Evolutionary conservation across 2,797 vertebrate species (phyloP), one percentile per base, ranked within the genome.

Genomic region (Syngnathus rostellatus): DNA sequence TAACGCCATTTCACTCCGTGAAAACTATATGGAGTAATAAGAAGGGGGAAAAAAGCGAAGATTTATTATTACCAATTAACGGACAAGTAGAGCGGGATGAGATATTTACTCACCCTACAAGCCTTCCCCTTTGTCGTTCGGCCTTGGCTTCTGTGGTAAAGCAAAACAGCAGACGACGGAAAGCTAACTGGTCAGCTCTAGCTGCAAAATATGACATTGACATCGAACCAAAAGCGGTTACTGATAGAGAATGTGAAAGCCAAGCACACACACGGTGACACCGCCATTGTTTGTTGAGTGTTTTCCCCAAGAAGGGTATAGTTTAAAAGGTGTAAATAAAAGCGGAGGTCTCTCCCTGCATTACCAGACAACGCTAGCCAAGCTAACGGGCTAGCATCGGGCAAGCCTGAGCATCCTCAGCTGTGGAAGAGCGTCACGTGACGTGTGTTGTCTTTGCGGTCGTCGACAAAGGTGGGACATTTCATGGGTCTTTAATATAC

Each of bases 371-470:
- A 68, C 60, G 83, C 81, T 86, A 87, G 78, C 68, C 70, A 8
- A 11, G 87, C 86, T 87, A 86, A 70, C 71, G 66, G 70, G 82
- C 74, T 87, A 84, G 72, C 80, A 77, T 68, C 64, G 68, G 75
- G 70, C 82, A 73, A 86, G 73, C 73, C 68, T 75, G 81, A 66
- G 73, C 80, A 66, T 76, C 80, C 83, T 88, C 86, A 88, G 88
- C 88, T 87, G 85, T 85, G 78, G 68, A 5, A 62, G 1, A 46
- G 43, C 64, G 76, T 87, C 88, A 89, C 50, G 84, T 89, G 88
- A 88, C 77, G 37, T 25, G 0, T 66, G 85, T 38, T 68, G 73
- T 78, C 38, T 85, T 84, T 79, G 72, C 0, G 0, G 70, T 16
- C 72, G 12, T 25, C 21, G 2, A 45, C 53, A 16, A 69, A 50